Conservation (phyloP, 2,888 invertebrate species). For the Apodemia hepburni region DNA sequence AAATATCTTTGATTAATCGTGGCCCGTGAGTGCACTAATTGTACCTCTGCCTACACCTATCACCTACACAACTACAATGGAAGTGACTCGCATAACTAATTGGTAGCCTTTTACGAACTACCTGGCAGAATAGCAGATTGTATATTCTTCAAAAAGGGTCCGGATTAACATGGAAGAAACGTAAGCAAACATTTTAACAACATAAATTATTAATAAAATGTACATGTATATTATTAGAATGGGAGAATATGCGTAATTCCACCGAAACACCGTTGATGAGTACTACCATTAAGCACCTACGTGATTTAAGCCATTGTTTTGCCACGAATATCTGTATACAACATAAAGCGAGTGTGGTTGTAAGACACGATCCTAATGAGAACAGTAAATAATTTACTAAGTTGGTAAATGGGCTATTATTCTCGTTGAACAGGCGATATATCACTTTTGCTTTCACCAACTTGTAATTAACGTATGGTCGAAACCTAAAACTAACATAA, state of each 20-base stretch:
- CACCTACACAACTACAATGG: too few relatives aligned
- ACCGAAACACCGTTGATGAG: not conserved
- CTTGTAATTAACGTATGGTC: constrained; percentile 52
- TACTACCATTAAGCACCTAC: not conserved
- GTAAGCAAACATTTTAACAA: too few relatives aligned
- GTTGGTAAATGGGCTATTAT: constrained; percentile 56
- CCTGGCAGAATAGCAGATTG: too few relatives aligned
- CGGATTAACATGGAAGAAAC: too few relatives aligned
- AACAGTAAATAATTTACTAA: constrained; percentile 22
- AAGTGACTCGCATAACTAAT: too few relatives aligned
- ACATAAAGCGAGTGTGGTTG: not conserved
- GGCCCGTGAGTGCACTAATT: too few relatives aligned
- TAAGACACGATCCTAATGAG: constrained; percentile 11
- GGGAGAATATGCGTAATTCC: not conserved
- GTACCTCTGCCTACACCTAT: too few relatives aligned
- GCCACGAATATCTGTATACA: not conserved
- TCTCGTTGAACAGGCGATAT: constrained; percentile 59
- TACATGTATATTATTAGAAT: too few relatives aligned
- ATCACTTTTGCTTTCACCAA: constrained; percentile 57
- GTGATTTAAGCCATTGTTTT: not conserved
- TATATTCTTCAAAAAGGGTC: too few relatives aligned
- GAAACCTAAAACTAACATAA: constrained; percentile 29
- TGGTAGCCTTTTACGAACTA: too few relatives aligned
- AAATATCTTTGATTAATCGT: too few relatives aligned
- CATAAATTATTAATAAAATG: too few relatives aligned